Conservation (phyloP, 2,797 vertebrate genomes). For the Lates japonicus region DNA sequence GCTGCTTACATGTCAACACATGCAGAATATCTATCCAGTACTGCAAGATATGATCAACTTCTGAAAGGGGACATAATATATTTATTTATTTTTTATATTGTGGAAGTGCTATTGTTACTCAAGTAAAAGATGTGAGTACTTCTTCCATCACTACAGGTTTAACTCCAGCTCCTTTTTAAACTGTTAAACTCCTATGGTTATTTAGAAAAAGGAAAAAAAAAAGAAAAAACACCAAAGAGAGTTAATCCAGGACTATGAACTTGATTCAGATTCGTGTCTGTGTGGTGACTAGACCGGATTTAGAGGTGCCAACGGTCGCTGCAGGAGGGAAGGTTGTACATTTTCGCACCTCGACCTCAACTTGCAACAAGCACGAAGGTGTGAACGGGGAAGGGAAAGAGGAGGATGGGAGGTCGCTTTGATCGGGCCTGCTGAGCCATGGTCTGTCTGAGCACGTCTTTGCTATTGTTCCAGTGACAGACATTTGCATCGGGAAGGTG, state of each 20-base stretch:
- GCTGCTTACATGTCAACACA: neutral
- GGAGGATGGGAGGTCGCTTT: conserved; percentile 62
- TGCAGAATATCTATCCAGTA: neutral
- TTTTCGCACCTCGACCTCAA: conserved; percentile 72
- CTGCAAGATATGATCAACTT: neutral
- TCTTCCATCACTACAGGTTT: neutral
- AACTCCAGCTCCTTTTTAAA: neutral
- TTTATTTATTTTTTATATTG: neutral
- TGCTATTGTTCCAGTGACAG: conserved; percentile 30
- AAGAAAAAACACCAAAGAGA: neutral
- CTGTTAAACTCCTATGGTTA: neutral
- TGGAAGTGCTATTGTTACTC: neutral
- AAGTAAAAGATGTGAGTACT: neutral
- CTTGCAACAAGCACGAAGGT: conserved; percentile 62
- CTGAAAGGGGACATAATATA: neutral
- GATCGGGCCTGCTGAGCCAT: conserved; percentile 66
- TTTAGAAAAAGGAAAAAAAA: neutral
- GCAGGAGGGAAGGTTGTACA: conserved; percentile 47
- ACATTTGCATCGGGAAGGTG: conserved; percentile 42
- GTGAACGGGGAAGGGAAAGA: conserved; percentile 54
- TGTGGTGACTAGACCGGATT: conserved; percentile 71
- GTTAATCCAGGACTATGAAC: neutral
- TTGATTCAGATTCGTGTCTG: conserved; percentile 1
- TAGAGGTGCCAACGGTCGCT: conserved; percentile 67
- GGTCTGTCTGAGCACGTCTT: conserved; percentile 16